These are phyloP conservation scores for Lamellibrachia luymesi DNA, from an alignment of 1,140 invertebrate species.

Conservation along the genomic window DNA sequence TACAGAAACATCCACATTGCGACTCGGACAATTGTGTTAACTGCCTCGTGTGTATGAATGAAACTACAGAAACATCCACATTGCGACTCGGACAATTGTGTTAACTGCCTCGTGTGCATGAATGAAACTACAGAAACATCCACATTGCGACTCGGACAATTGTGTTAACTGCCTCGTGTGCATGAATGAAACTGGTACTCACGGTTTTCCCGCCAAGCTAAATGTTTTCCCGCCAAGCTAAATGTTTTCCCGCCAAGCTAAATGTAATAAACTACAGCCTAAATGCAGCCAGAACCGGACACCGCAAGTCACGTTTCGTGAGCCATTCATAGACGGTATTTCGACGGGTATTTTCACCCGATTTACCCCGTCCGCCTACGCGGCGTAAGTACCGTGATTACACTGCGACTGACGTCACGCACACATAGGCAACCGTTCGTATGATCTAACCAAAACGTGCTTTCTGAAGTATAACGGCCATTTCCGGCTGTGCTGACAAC, in stretches of 20 bases:
- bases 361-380: background rate
- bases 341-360: background rate
- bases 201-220: background rate
- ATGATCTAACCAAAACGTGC: background rate
- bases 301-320: background rate
- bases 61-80: no score
- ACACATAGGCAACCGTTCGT: background rate
- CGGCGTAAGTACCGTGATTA: background rate
- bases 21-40: no score
- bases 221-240: background rate
- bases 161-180: no score
- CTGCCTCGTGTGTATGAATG: no score
- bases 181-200: background rate
- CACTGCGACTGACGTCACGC: background rate
- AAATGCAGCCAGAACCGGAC: background rate
- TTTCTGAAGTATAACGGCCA: background rate
- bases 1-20: no score
- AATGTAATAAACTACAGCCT: background rate
- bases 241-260: background rate
- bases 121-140: no score
- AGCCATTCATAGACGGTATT: background rate
- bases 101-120: no score
- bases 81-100: no score
- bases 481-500: background rate
- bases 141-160: no score